A percentile compares a stretch with the other conserved stretches of the same genome.
Evolutionary conservation across 2,888 invertebrate genomes (phyloP).

Genomic region (Dynastes tityus): DNA sequence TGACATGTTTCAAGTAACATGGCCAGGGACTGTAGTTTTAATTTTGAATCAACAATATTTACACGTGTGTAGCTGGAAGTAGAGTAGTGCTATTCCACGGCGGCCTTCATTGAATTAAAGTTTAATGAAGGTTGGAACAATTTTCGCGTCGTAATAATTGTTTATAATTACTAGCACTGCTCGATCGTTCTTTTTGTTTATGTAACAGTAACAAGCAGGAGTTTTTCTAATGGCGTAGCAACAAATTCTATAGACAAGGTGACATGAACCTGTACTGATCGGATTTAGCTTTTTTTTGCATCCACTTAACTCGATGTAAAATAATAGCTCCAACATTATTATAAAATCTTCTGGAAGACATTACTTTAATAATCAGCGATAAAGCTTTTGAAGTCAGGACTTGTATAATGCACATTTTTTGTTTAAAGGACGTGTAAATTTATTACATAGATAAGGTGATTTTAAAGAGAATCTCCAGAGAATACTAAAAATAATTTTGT

Average conservation of each 20-base stretch:
- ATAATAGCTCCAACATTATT: too few relatives aligned
- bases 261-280: background rate
- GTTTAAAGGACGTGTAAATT: background rate
- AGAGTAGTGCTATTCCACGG: background rate
- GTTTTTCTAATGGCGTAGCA: constrained; percentile 1
- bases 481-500: constrained; percentile 15
- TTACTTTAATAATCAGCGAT: too few relatives aligned
- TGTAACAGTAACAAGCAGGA: constrained; percentile 9
- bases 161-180: background rate
- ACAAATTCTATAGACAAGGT: too few relatives aligned
- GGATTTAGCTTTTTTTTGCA: background rate
- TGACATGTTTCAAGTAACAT: too few relatives aligned
- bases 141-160: constrained; percentile 11
- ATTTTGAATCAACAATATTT: too few relatives aligned
- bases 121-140: constrained; percentile 22
- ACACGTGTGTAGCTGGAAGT: too few relatives aligned
- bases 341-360: too few relatives aligned
- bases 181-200: constrained; percentile 2
- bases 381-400: background rate
- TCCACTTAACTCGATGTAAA: too few relatives aligned
- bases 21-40: too few relatives aligned
- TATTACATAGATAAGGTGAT: constrained; percentile 13
- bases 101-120: constrained; percentile 12
- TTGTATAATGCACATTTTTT: background rate
- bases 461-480: background rate